Percentiles rank a stretch among this genome's conserved stretches.
These are phyloP conservation scores for Hybognathus amarus DNA, from an alignment of 2,797 vertebrate genomes.

Conservation along the genomic window DNA sequence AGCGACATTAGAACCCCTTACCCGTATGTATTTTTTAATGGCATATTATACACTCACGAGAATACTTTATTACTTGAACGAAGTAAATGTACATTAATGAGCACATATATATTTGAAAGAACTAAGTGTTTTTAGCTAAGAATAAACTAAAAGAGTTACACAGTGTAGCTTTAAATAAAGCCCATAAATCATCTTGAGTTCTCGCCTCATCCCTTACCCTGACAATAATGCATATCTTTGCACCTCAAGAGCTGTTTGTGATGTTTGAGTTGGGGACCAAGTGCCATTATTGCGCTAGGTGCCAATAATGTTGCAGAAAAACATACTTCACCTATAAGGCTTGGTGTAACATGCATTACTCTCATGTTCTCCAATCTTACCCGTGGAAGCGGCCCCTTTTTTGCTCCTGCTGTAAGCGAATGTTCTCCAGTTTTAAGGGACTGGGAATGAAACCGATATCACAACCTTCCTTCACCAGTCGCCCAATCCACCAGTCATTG, in stretches of 20 bases:
- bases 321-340: neutral
- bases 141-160: too few species aligned
- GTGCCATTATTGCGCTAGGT: neutral
- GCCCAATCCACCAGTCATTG: slow-evolving; percentile 99
- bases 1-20: too few species aligned
- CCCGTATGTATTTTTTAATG: too few species aligned
- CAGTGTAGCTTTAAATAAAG: too few species aligned
- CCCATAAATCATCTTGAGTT: too few species aligned
- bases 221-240: too few species aligned
- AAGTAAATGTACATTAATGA: too few species aligned
- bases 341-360: neutral
- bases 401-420: slow-evolving; percentile 94
- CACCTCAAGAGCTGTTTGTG: neutral
- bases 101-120: too few species aligned
- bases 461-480: slow-evolving; percentile 97
- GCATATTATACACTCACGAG: too few species aligned
- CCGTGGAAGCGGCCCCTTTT: slow-evolving; percentile 94
- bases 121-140: too few species aligned
- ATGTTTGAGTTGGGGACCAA: neutral
- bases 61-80: too few species aligned
- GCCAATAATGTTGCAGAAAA: neutral
- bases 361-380: slow-evolving; percentile 71
- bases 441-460: slow-evolving; percentile 98
- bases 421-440: slow-evolving; percentile 92
- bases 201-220: too few species aligned